Evolutionary conservation across 2,888 invertebrate species (phyloP), one percentile per base, ranked within the genome.

Genomic region (Lydus trimaculatus): DNA sequence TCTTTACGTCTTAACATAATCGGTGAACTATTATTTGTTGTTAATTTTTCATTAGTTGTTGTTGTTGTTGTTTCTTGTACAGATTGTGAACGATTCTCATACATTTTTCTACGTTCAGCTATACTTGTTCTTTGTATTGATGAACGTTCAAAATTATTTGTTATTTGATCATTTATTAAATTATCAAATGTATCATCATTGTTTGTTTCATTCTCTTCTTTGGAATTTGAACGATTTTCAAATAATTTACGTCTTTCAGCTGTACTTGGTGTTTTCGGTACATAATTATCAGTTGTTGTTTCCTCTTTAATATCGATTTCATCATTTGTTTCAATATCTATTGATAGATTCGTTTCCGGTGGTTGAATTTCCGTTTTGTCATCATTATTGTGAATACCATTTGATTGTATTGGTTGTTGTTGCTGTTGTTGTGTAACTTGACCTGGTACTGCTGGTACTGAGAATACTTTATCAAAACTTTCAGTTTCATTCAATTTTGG

Each of bases 381-480:
- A 23, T 52, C 52, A 25, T 20, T 43, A 8, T 82, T 82, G 31
- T 80, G 75, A 20, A 75, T 70, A 23, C 79, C 80, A 64, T 87
- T 87, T 0, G 85, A 80, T 63, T 73, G 73, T 52, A 52, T 13
- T 15, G 11, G 5, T 7, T 64, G 59, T 36, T 66, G 65, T 43
- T 61, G 66, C n/a, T n/a, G n/a, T 61, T 67, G 63, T 43, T 39
- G 67, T 3, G 25, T 25, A 52, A 52, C 13, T 28, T 68, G 65
- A 31, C 88, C 90, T 0, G 94, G 94, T 0, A 91, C 93, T 1
- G 90, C 87, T 0, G 94, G 94, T 8, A 94, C 94, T 0, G 92
- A 91, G 83, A 94, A 94, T 28, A 94, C 93, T 81, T 93, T 93
- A 82, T 93, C 93, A 79, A 94, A 94, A 0, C 91, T 91, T 79